phyloP scores from a whole-genome alignment of 2,113 vertebrate species.

The Mustelus asterias region DNA sequence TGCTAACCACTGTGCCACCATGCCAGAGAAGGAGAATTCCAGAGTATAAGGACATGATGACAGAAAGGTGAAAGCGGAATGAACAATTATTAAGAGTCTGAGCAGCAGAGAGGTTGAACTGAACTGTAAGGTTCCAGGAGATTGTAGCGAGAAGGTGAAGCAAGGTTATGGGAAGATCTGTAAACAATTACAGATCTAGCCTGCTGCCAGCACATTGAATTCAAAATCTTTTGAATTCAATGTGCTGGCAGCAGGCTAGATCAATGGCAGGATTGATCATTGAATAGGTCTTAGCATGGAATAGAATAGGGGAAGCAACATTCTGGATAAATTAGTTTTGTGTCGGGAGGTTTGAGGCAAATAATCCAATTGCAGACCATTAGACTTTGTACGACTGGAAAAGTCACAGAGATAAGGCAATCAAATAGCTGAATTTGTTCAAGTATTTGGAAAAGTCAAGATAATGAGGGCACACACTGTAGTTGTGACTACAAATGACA shows the following conservation, averaged over 20 bases:
- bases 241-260: background rate
- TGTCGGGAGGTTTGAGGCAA: background rate
- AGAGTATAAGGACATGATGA: background rate
- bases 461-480: background rate
- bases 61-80: background rate
- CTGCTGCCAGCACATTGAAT: no score
- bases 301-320: background rate
- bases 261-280: background rate
- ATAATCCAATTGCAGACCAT: background rate
- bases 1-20: no score
- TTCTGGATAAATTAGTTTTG: background rate
- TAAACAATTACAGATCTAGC: background rate
- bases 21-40: background rate
- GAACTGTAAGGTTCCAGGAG: background rate
- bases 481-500: background rate
- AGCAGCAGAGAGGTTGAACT: background rate
- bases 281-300: background rate
- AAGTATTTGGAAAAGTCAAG: background rate
- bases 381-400: background rate
- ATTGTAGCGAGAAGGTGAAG: background rate
- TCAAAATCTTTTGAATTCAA: constrained; percentile 2
- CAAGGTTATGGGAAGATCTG: background rate
- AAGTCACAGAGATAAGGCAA: background rate
- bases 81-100: background rate
- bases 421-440: background rate